These are phyloP conservation scores for Dasypus novemcinctus DNA, from an alignment of 2,113 vertebrate species.

Conservation along the genomic window DNA sequence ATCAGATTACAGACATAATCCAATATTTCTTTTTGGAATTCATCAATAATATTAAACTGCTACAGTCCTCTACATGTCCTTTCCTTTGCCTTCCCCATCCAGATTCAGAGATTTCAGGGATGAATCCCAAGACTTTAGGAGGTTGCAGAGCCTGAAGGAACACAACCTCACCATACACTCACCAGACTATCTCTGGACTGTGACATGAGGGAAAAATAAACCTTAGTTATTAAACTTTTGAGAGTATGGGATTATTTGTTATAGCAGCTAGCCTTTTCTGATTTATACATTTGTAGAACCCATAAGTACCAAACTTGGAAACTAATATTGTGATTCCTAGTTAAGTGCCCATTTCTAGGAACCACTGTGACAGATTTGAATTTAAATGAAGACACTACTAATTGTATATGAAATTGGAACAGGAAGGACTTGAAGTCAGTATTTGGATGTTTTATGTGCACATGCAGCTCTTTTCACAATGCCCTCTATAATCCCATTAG, in stretches of 20 bases:
- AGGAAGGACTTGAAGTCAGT: background rate
- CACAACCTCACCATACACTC: background rate
- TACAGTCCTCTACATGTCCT: background rate
- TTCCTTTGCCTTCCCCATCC: background rate
- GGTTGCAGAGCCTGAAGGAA: background rate
- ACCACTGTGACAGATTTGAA: background rate
- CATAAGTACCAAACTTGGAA: background rate
- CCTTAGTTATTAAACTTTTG: background rate
- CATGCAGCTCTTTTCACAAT: background rate
- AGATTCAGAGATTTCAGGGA: background rate
- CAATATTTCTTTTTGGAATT: no score
- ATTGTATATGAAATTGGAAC: background rate
- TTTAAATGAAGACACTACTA: background rate
- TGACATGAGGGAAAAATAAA: background rate
- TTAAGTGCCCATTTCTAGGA: background rate
- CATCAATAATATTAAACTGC: no score
- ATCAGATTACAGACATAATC: no score
- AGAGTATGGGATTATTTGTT: background rate
- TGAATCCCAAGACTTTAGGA: background rate
- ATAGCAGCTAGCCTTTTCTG: background rate
- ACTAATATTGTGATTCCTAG: background rate
- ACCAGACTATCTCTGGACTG: background rate
- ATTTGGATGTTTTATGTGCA: background rate
- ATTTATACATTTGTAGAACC: background rate
- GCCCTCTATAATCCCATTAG: background rate